A percentile compares a stretch with the other conserved stretches of the same genome.
phyloP scores from a whole-genome alignment of 2,113 vertebrate species.

The Numenius arquata region DNA sequence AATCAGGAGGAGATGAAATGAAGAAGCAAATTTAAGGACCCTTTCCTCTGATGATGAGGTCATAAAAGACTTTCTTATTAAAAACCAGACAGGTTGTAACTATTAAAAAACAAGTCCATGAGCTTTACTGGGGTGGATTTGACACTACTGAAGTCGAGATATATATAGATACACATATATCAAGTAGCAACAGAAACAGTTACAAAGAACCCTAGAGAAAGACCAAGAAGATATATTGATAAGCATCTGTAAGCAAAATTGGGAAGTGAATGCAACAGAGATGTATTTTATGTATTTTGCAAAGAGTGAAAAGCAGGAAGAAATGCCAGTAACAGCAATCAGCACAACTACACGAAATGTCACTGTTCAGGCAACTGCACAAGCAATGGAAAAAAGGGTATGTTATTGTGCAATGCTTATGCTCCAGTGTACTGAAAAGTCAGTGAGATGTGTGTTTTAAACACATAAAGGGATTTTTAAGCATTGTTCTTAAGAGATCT shows the following conservation, averaged over 20 bases:
- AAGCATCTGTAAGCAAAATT: not conserved
- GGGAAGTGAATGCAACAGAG: not conserved
- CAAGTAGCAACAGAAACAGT: not conserved
- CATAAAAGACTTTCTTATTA: conserved; percentile 50
- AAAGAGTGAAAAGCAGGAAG: not conserved
- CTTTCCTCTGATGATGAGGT: not conserved
- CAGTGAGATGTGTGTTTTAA: not conserved
- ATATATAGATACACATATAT: not conserved
- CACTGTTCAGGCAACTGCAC: not conserved
- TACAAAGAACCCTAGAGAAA: not conserved
- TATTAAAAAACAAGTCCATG: not conserved
- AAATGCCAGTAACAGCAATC: not conserved
- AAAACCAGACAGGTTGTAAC: not conserved
- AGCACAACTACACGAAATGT: not conserved
- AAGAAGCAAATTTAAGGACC: conserved; percentile 12
- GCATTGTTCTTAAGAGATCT: not conserved
- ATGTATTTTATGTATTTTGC: not conserved
- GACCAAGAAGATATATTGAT: not conserved
- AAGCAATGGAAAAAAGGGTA: not conserved
- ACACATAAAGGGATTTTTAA: not conserved
- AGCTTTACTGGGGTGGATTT: not conserved
- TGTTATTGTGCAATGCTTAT: not conserved
- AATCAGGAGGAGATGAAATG: not conserved
- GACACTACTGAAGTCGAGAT: not conserved
- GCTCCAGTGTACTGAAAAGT: not conserved